A percentile compares a stretch with the other conserved stretches of the same genome.
Conservation (phyloP, 2,113 vertebrate genomes). For the Seriola aureovittata region DNA sequence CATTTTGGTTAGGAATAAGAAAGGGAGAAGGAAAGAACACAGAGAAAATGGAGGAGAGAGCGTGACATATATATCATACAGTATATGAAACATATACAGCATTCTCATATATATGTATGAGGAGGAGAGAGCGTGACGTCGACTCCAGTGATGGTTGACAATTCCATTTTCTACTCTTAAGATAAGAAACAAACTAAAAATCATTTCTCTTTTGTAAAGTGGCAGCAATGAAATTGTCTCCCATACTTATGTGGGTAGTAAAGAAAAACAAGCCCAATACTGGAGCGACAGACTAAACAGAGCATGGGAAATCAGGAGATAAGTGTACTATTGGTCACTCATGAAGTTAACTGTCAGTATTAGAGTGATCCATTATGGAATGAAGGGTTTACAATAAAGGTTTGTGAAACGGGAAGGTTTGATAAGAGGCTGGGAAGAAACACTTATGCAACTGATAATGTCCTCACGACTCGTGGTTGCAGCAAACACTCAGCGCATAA, state of each 20-base stretch:
- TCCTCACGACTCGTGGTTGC: neutral
- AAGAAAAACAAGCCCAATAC: conserved; percentile 37
- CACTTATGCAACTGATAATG: conserved; percentile 26
- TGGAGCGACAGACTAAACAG: conserved; percentile 40
- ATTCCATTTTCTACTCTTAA: conserved; percentile 54
- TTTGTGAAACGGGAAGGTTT: conserved; percentile 31
- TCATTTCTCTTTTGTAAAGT: conserved; percentile 56
- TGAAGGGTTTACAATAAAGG: conserved; percentile 42
- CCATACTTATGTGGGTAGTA: conserved; percentile 43
- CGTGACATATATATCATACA: conserved; percentile 72
- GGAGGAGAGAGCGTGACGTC: conserved; percentile 43
- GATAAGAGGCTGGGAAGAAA: conserved; percentile 46
- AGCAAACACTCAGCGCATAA: neutral
- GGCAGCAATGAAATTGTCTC: conserved; percentile 59
- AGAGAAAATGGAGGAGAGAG: conserved; percentile 54
- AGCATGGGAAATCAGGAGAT: conserved; percentile 39
- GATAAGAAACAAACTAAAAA: conserved; percentile 55
- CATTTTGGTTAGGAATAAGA: conserved; percentile 81
- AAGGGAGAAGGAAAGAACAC: conserved; percentile 67
- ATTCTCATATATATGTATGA: conserved; percentile 78
- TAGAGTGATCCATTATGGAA: conserved; percentile 38
- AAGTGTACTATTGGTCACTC: conserved; percentile 37
- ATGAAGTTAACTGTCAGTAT: conserved; percentile 62
- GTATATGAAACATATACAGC: conserved; percentile 82
- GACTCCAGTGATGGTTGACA: conserved; percentile 37